Evolutionary conservation across 2,888 invertebrate species (phyloP).

Genomic region (Orthonychiurus folsomi): DNA sequence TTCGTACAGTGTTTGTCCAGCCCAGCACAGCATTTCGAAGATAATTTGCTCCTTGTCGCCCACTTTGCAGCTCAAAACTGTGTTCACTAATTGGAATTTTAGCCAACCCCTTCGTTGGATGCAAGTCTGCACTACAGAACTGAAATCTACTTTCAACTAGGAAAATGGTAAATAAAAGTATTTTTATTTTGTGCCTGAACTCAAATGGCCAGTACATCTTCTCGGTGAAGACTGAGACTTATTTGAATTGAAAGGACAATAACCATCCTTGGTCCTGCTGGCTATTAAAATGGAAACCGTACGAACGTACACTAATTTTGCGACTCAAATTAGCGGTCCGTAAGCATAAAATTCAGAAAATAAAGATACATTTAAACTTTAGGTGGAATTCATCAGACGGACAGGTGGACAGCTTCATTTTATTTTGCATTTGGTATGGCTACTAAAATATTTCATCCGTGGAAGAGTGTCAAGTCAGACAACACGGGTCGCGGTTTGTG

Average conservation of each 20-base stretch:
- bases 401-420: too few species aligned
- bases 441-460: not conserved
- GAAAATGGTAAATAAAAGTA: not conserved
- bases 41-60: not conserved
- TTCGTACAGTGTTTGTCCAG: not conserved
- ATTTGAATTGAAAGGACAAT: not conserved
- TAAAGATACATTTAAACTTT: too few species aligned
- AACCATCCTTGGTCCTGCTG: not conserved
- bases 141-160: not conserved
- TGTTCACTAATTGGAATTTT: not conserved
- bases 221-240: not conserved
- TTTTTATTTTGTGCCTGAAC: not conserved
- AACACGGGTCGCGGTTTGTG: not conserved
- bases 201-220: not conserved
- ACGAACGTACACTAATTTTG: too few species aligned
- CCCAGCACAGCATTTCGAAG: not conserved
- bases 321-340: not conserved
- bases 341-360: not conserved
- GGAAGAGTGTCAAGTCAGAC: not conserved
- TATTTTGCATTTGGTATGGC: too few species aligned
- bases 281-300: not conserved
- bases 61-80: not conserved
- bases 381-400: too few species aligned
- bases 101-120: not conserved
- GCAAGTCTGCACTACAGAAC: not conserved